A percentile compares a stretch with the other conserved stretches of the same genome.
Evolutionary conservation across 2,113 vertebrate species (phyloP).

Genomic region (Rhinopomastus cyanomelas): DNA sequence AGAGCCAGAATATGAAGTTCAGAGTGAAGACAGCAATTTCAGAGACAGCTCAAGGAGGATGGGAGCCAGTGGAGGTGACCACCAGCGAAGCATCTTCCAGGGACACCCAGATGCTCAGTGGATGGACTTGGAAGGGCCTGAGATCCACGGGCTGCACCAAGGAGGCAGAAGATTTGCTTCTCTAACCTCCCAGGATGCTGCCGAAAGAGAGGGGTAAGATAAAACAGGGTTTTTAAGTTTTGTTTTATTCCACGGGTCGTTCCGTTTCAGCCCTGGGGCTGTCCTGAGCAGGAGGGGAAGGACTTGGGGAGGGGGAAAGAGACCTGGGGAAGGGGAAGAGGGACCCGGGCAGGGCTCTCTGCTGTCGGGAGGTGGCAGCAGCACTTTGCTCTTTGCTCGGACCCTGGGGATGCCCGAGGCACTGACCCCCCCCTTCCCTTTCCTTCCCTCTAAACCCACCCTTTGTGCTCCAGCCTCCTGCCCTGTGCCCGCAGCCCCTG

Average conservation of each 20-base stretch:
- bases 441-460: neutral
- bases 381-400: slow-evolving; percentile 39
- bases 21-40: no score
- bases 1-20: no score
- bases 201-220: neutral
- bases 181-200: fast-evolving
- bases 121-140: neutral
- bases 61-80: neutral
- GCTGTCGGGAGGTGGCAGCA: slow-evolving; percentile 59
- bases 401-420: neutral
- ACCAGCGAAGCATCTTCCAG: neutral
- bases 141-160: neutral
- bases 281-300: neutral
- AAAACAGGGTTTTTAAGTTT: no score
- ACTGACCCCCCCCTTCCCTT: neutral
- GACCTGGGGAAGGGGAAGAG: neutral
- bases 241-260: neutral
- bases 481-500: neutral
- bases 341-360: neutral
- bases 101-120: neutral
- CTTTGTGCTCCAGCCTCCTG: neutral
- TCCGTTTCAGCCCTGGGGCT: fast-evolving
- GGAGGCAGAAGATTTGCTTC: neutral
- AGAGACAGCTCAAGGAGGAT: neutral
- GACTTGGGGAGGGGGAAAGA: neutral